Conservation (phyloP, 2,888 invertebrate genomes). For the Chorisops tibialis region DNA sequence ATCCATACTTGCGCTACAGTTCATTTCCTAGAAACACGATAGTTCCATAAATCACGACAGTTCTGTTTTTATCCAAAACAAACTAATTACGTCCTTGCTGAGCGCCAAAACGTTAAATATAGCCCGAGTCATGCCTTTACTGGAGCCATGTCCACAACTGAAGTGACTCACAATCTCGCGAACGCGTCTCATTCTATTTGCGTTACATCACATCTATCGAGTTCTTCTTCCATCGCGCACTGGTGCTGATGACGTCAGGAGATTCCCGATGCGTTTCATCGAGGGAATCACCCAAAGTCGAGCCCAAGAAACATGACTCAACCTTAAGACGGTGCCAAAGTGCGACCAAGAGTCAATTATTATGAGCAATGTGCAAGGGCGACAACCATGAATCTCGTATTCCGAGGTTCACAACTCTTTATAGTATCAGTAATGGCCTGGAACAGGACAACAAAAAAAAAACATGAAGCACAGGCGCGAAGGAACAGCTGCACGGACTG, state of each 20-base stretch:
- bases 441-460: conserved; percentile 18
- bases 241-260: conserved; percentile 31
- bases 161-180: conserved; percentile 5
- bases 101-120: conserved; percentile 23
- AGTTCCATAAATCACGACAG: conserved; percentile 22
- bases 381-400: conserved; percentile 6
- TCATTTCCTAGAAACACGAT: conserved; percentile 19
- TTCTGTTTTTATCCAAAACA: neutral
- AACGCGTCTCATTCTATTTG: conserved; percentile 15
- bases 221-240: neutral
- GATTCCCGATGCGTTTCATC: conserved; percentile 29
- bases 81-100: conserved; percentile 21
- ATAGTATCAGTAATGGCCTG: conserved; percentile 20
- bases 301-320: conserved; percentile 17
- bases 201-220: conserved; percentile 20
- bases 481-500: conserved; percentile 21
- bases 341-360: conserved; percentile 2
- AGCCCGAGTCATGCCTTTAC: conserved; percentile 19
- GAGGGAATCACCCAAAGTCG: conserved; percentile 19
- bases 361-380: neutral
- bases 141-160: conserved; percentile 17
- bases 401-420: conserved; percentile 17
- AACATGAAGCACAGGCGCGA: neutral
- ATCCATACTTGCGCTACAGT: conserved; percentile 4
- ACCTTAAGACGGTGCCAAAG: conserved; percentile 12